A percentile compares a stretch with the other conserved stretches of the same genome.
Evolutionary conservation across 2,888 invertebrate species (phyloP).

Genomic region (Cistogaster globosa): DNA sequence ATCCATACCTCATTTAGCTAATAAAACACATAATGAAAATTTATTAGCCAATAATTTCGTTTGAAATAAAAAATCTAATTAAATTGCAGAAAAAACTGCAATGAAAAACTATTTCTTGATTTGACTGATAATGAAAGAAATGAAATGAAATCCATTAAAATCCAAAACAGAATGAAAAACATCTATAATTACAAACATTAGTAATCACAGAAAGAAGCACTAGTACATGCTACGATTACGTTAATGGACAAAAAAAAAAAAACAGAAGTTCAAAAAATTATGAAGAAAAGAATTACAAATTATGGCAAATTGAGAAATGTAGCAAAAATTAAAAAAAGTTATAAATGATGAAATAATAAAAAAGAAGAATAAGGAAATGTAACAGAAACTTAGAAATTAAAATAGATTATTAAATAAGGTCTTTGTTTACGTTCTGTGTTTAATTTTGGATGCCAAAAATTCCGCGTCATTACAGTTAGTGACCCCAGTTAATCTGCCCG

Average conservation of each 20-base stretch:
- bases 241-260: constrained; percentile 3
- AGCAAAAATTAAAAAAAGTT: neutral
- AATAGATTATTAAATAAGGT: too few relatives aligned
- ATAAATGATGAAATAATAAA: neutral
- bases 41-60: constrained; percentile 19
- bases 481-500: too few relatives aligned
- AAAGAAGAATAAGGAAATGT: neutral
- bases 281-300: constrained; percentile 16
- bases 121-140: neutral
- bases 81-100: constrained; percentile 13
- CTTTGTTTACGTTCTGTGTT: too few relatives aligned
- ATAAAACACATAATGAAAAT: constrained; percentile 48
- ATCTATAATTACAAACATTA: constrained; percentile 35
- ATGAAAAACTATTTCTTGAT: neutral
- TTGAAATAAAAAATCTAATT: constrained; percentile 21
- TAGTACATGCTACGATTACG: neutral
- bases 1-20: neutral
- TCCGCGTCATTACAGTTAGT: too few relatives aligned
- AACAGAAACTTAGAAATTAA: too few relatives aligned
- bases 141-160: neutral
- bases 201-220: constrained; percentile 15
- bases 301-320: constrained; percentile 7
- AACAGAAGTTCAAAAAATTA: constrained; percentile 31
- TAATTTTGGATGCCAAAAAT: too few relatives aligned
- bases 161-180: neutral